Percentiles rank a stretch among this genome's conserved stretches.
Evolutionary conservation across 2,888 invertebrate species (phyloP).

Genomic region (Achlya flavicornis): DNA sequence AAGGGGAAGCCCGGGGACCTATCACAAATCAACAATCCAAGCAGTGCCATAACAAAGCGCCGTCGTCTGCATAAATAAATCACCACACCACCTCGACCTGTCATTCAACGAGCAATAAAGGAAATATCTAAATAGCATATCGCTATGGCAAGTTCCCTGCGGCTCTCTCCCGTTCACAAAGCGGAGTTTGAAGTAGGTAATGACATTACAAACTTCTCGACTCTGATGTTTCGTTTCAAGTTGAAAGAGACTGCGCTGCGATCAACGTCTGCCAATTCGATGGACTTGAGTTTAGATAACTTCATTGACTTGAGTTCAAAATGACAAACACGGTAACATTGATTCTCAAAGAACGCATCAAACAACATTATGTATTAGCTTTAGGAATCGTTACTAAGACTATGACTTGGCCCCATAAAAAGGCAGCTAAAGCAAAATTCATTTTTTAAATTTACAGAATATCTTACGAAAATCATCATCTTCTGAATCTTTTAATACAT

Average conservation of each 20-base stretch:
- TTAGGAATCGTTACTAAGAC: too few relatives aligned
- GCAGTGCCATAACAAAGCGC: background rate
- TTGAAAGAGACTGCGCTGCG: conserved; percentile 21
- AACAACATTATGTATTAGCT: too few relatives aligned
- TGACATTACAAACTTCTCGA: conserved; percentile 56
- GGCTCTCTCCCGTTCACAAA: conserved; percentile 40
- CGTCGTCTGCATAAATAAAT: conserved; percentile 5
- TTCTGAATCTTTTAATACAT: too few relatives aligned
- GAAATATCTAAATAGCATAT: conserved; percentile 32
- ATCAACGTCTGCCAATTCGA: background rate
- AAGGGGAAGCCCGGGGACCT: background rate
- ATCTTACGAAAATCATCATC: too few relatives aligned
- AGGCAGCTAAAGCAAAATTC: too few relatives aligned
- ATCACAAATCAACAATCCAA: conserved; percentile 6
- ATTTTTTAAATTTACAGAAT: too few relatives aligned
- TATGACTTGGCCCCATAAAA: too few relatives aligned
- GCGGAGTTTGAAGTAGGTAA: conserved; percentile 54
- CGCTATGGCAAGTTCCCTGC: conserved; percentile 5
- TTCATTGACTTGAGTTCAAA: background rate
- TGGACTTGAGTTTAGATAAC: too few relatives aligned
- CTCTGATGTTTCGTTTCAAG: conserved; percentile 26
- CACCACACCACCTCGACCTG: conserved; percentile 5
- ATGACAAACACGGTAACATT: too few relatives aligned
- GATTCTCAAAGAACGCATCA: too few relatives aligned
- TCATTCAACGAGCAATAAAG: conserved; percentile 18